These are phyloP conservation scores for Hirtodrosophila cameraria DNA, from an alignment of 2,888 invertebrate genomes.

Conservation along the genomic window DNA sequence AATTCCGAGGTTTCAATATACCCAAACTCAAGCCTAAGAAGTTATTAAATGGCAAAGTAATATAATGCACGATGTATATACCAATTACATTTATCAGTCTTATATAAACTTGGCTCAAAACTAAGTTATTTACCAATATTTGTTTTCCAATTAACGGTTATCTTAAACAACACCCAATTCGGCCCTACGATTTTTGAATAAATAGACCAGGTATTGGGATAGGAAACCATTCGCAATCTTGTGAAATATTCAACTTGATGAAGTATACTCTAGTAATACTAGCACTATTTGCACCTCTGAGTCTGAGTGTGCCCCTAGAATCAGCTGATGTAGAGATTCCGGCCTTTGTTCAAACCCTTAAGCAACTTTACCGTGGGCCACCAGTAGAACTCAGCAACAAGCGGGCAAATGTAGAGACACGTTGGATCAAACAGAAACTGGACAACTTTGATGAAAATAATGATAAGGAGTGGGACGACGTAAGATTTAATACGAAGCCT, in stretches of 20 bases:
- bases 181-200: constrained; percentile 36
- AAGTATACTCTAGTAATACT: constrained; percentile 30
- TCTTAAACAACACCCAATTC: constrained; percentile 14
- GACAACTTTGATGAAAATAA: constrained; percentile 86
- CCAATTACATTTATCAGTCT: constrained; percentile 37
- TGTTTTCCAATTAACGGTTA: constrained; percentile 34
- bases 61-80: constrained; percentile 19
- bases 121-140: constrained; percentile 33
- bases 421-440: constrained; percentile 85
- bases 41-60: constrained; percentile 10
- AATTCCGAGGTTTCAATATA: not conserved
- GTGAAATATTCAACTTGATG: constrained; percentile 50
- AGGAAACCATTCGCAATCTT: constrained; percentile 51
- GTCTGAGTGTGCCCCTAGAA: constrained; percentile 10
- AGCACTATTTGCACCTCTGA: constrained; percentile 37
- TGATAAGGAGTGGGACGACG: constrained; percentile 85
- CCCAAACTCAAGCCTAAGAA: not conserved
- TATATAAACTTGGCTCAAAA: constrained; percentile 16
- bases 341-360: constrained; percentile 36
- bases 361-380: constrained; percentile 48
- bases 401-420: constrained; percentile 49
- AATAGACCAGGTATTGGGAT: constrained; percentile 43
- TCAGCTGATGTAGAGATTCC: constrained; percentile 15
- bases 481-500: constrained; percentile 6
- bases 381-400: constrained; percentile 7